These are phyloP conservation scores for Laothoe populi DNA, from an alignment of 2,888 invertebrate species.

Conservation along the genomic window DNA sequence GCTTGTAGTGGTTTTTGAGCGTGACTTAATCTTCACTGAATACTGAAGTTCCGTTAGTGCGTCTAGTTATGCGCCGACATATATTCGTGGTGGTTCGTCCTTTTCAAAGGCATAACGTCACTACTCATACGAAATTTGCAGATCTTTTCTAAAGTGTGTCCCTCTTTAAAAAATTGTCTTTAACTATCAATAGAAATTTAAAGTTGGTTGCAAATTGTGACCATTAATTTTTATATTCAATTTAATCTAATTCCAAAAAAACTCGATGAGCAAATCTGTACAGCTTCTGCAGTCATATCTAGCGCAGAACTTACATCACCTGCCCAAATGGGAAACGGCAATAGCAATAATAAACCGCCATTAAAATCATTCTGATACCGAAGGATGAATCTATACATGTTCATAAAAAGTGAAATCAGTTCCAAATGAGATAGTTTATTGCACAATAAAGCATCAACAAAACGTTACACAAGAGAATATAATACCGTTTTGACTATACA, in stretches of 20 bases:
- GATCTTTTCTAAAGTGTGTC: too few relatives aligned
- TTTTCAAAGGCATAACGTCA: too few relatives aligned
- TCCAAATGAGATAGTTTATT: slow-evolving; percentile 26
- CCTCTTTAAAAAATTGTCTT: too few relatives aligned
- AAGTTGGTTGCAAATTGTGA: background rate
- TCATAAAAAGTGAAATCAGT: slow-evolving; percentile 30
- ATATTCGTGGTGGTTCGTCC: too few relatives aligned
- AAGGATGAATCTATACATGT: slow-evolving; percentile 28
- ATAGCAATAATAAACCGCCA: slow-evolving; percentile 2
- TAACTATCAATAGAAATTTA: too few relatives aligned
- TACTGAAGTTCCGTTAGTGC: too few relatives aligned
- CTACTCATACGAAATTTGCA: too few relatives aligned
- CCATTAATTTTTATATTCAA: background rate
- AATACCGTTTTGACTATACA: slow-evolving; percentile 39
- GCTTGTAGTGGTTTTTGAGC: too few relatives aligned
- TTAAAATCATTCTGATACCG: slow-evolving; percentile 20
- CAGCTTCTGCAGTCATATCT: background rate
- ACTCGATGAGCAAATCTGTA: background rate
- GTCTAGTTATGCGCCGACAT: too few relatives aligned
- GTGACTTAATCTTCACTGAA: too few relatives aligned
- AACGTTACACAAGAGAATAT: slow-evolving; percentile 26
- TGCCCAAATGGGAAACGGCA: background rate
- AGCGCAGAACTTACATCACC: slow-evolving; percentile 12
- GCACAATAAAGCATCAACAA: slow-evolving; percentile 25
- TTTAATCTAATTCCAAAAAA: background rate